A percentile compares a stretch with the other conserved stretches of the same genome.
Evolutionary conservation across 2,113 vertebrate genomes (phyloP).

Genomic region (Paramisgurnus dabryanus): DNA sequence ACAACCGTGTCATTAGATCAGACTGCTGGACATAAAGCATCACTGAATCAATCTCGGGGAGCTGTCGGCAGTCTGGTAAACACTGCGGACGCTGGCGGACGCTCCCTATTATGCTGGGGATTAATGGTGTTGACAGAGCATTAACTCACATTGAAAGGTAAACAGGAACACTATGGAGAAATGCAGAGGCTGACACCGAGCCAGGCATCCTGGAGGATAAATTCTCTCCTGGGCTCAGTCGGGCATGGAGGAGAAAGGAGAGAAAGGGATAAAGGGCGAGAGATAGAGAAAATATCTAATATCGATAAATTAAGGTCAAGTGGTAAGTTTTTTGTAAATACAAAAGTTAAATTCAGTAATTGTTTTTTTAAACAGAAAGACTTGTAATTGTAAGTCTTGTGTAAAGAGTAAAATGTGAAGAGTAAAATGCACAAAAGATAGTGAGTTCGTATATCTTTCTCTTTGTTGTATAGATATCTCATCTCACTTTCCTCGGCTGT

Average conservation of each 20-base stretch:
- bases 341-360: no score
- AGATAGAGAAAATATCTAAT: neutral
- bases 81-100: conserved; percentile 50
- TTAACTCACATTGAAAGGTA: conserved; percentile 62
- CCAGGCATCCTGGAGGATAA: conserved; percentile 53
- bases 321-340: no score
- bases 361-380: no score
- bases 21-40: conserved; percentile 59
- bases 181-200: conserved; percentile 51
- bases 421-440: conserved; percentile 17
- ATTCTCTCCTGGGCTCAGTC: conserved; percentile 44
- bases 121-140: conserved; percentile 63
- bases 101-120: conserved; percentile 58
- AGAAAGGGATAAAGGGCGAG: conserved; percentile 11
- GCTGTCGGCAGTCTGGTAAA: conserved; percentile 58
- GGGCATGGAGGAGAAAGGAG: conserved; percentile 36
- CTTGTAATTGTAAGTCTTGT: no score
- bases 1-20: conserved; percentile 56
- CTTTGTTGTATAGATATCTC: conserved; percentile 34
- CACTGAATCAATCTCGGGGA: conserved; percentile 58
- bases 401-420: neutral
- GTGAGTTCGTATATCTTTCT: neutral
- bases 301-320: neutral
- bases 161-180: conserved; percentile 53
- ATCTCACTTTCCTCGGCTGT: conserved; percentile 4